Conservation (phyloP, 2,113 vertebrate species). For the Capra hircus region DNA sequence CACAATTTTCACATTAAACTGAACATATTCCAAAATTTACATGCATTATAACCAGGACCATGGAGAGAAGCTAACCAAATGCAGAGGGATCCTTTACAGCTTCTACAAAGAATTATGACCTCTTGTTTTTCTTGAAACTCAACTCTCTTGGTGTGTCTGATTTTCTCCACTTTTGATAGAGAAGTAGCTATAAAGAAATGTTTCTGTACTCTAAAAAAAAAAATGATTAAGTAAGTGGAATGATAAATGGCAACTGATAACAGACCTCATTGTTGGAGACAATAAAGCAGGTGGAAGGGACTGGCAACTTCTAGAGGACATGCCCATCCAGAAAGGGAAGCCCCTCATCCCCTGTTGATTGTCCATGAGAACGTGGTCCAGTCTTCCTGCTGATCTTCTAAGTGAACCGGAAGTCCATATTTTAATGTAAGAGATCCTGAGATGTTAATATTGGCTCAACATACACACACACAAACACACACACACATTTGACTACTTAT, state of each 20-base stretch:
- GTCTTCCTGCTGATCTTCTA: not conserved
- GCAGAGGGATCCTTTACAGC: not conserved
- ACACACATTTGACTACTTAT: not conserved
- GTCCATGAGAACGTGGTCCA: not conserved
- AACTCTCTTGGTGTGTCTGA: not conserved
- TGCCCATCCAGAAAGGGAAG: not conserved
- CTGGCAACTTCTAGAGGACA: too few species aligned
- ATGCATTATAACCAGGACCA: not conserved
- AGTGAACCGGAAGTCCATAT: not conserved
- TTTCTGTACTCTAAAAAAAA: not conserved
- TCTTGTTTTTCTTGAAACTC: not conserved
- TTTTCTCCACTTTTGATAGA: not conserved
- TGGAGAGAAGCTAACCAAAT: not conserved
- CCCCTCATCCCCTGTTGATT: not conserved
- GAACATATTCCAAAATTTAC: not conserved
- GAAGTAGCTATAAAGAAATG: not conserved
- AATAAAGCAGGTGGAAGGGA: not conserved
- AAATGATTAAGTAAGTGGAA: not conserved
- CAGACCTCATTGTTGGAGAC: not conserved
- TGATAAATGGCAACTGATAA: not conserved
- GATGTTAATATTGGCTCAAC: not conserved
- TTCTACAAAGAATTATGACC: not conserved
- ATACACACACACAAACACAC: not conserved
- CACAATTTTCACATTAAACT: not conserved
- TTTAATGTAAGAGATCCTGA: not conserved